Conservation (phyloP, 2,113 vertebrate species). For the Sialia sialis region DNA sequence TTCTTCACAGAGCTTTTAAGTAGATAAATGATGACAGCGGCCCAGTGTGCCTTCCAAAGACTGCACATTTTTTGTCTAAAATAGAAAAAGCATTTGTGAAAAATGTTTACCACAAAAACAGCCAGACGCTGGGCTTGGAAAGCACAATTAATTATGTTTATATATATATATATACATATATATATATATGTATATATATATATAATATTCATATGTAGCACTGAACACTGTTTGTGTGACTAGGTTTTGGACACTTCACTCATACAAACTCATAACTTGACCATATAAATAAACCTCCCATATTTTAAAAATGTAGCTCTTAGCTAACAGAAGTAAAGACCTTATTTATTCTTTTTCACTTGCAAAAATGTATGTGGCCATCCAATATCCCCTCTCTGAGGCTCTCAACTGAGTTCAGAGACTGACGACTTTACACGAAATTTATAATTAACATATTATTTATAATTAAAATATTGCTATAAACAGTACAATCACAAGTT, state of each 20-base stretch:
- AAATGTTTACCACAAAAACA: neutral
- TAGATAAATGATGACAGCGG: neutral
- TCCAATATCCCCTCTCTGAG: neutral
- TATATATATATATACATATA: no score
- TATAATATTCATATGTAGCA: neutral
- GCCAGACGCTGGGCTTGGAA: neutral
- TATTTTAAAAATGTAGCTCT: neutral
- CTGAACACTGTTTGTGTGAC: neutral
- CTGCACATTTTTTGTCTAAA: neutral
- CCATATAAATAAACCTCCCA: neutral
- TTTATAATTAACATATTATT: neutral
- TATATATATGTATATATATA: no score
- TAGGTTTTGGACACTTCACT: neutral
- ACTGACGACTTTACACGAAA: neutral
- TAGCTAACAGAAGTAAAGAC: neutral
- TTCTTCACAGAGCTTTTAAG: neutral
- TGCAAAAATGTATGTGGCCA: neutral
- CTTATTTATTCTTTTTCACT: neutral
- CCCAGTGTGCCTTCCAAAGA: neutral
- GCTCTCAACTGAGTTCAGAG: neutral
- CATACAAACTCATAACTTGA: neutral
- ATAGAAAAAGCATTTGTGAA: neutral
- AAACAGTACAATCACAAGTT: fast-evolving
- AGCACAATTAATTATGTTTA: neutral
- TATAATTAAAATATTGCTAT: neutral